phyloP scores from a whole-genome alignment of 2,888 invertebrate genomes.

The Tipula lateralis region DNA sequence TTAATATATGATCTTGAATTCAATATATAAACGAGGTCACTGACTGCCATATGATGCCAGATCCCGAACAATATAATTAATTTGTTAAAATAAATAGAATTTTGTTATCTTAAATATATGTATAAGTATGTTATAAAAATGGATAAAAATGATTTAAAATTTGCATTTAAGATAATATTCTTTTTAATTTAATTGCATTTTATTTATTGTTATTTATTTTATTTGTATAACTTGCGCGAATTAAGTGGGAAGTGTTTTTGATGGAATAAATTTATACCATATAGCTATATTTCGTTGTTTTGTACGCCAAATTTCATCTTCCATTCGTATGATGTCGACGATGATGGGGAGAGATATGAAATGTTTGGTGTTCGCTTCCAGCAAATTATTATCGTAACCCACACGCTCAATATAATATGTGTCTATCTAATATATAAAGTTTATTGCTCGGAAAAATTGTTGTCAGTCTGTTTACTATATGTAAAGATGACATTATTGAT shows the following conservation, averaged over 20 bases:
- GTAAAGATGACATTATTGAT: not conserved
- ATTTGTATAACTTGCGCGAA: not conserved
- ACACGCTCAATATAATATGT: not conserved
- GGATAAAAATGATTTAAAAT: not conserved
- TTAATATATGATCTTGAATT: not conserved
- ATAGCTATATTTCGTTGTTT: not conserved
- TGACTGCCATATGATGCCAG: conserved; percentile 19
- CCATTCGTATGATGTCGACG: not conserved
- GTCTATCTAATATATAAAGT: not conserved
- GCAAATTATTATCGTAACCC: not conserved
- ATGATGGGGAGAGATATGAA: not conserved
- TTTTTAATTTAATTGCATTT: conserved; percentile 13
- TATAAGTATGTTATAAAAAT: not conserved
- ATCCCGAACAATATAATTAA: not conserved
- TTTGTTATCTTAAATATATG: not conserved
- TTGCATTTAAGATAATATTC: not conserved
- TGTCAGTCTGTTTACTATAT: not conserved
- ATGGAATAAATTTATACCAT: not conserved
- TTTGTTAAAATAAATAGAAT: not conserved
- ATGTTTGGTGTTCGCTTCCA: not conserved
- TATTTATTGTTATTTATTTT: conserved; percentile 5
- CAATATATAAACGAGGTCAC: not conserved
- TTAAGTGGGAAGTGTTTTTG: conserved; percentile 24
- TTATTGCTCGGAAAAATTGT: not conserved
- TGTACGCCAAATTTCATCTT: not conserved